Evolutionary conservation across 2,888 invertebrate genomes (phyloP).

Genomic region (Caenorhabditis afra): DNA sequence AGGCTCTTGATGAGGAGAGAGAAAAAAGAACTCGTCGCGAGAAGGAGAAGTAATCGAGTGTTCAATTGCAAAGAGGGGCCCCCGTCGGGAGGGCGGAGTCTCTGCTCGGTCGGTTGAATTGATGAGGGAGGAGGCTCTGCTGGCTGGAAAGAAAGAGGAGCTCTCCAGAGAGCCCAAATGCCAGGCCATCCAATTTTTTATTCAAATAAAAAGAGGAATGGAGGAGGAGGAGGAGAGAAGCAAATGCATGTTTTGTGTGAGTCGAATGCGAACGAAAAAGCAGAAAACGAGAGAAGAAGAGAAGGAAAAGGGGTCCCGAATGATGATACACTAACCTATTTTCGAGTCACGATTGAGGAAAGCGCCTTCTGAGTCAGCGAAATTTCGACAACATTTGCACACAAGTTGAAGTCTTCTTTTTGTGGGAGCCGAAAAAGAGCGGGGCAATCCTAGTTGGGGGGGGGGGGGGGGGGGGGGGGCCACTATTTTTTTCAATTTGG

Average conservation of each 20-base stretch:
- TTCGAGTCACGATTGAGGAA: too few species aligned
- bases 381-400: too few species aligned
- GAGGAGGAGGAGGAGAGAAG: constrained; percentile 30
- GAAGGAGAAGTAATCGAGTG: constrained; percentile 25
- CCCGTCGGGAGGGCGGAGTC: too few species aligned
- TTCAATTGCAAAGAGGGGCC: constrained; percentile 9
- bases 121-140: neutral
- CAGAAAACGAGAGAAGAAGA: constrained; percentile 2
- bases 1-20: neutral
- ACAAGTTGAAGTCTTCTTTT: too few species aligned
- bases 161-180: constrained; percentile 7
- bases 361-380: too few species aligned
- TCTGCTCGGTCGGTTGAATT: neutral
- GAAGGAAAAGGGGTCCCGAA: neutral
- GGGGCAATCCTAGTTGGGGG: too few species aligned
- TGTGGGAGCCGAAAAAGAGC: too few species aligned
- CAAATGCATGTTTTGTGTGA: constrained; percentile 36
- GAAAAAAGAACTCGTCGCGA: constrained; percentile 2
- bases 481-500: too few species aligned
- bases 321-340: neutral
- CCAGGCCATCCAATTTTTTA: constrained; percentile 56
- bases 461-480: too few species aligned
- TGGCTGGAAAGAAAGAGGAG: neutral
- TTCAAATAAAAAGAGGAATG: constrained; percentile 46
- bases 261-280: constrained; percentile 26